phyloP scores from a whole-genome alignment of 1,140 invertebrate genomes.

The Drosophila sturtevanti region DNA sequence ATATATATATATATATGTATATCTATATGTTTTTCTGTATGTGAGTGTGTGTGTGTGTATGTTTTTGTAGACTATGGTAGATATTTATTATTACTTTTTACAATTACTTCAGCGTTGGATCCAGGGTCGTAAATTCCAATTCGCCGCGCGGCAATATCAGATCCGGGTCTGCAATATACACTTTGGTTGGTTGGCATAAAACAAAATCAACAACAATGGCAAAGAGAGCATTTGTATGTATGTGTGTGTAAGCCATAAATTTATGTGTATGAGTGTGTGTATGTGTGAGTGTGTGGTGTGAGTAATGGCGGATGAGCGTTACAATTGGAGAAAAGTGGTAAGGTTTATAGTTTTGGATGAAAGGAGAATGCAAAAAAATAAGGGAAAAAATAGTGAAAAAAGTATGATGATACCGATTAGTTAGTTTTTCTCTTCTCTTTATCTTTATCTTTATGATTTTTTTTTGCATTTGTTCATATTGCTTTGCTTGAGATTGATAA shows the following conservation, averaged over 20 bases:
- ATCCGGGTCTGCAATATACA: slow-evolving; percentile 83
- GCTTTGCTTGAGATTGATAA: slow-evolving; percentile 61
- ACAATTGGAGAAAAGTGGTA: slow-evolving; percentile 7
- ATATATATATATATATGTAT: neutral
- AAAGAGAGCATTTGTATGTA: slow-evolving; percentile 40
- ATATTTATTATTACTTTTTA: slow-evolving; percentile 76
- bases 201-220: slow-evolving; percentile 73
- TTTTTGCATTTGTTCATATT: slow-evolving; percentile 41
- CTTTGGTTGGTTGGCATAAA: slow-evolving; percentile 81
- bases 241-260: slow-evolving; percentile 48
- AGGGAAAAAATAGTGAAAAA: slow-evolving; percentile 42
- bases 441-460: slow-evolving; percentile 19
- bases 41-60: slow-evolving; percentile 15
- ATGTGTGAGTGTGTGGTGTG: slow-evolving; percentile 21
- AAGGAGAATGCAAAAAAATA: slow-evolving; percentile 28
- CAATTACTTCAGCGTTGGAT: slow-evolving; percentile 82
- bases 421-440: slow-evolving; percentile 53
- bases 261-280: slow-evolving; percentile 44
- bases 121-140: slow-evolving; percentile 83
- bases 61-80: slow-evolving; percentile 47
- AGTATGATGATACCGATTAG: slow-evolving; percentile 74
- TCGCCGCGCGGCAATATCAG: slow-evolving; percentile 82
- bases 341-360: slow-evolving; percentile 19
- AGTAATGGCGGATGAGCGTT: slow-evolving; percentile 6
- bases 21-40: slow-evolving; percentile 21